Percentiles rank a stretch among this genome's conserved stretches.
Conservation (phyloP, 2,797 vertebrate genomes). For the Acipenser transmontanus region DNA sequence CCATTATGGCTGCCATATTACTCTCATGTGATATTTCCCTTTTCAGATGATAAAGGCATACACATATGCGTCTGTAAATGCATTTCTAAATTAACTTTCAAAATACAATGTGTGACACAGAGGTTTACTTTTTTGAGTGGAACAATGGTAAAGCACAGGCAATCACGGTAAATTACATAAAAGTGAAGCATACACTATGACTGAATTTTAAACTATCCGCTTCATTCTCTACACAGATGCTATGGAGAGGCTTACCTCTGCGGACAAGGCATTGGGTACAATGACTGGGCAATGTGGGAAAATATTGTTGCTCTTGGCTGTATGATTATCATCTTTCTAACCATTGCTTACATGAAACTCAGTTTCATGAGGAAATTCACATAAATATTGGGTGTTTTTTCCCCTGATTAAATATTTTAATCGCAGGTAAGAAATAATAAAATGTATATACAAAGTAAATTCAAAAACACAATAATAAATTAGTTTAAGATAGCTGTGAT, state of each 20-base stretch:
- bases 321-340: conserved; percentile 45
- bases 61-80: no score
- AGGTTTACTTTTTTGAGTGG: no score
- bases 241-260: conserved; percentile 44
- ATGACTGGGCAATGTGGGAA: conserved; percentile 48
- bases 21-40: neutral
- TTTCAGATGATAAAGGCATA: no score
- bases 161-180: no score
- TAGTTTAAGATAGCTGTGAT: no score
- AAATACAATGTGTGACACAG: no score
- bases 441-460: no score
- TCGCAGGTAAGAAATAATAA: no score
- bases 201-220: conserved; percentile 12
- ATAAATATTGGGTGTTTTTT: conserved; percentile 10
- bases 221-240: conserved; percentile 28
- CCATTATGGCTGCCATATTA: neutral
- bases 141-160: no score
- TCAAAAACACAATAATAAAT: no score
- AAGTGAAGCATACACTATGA: neutral
- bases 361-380: conserved; percentile 49
- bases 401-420: no score
- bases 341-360: conserved; percentile 45
- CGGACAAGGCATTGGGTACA: conserved; percentile 37
- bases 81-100: no score
- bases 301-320: conserved; percentile 46